Percentiles rank a stretch among this genome's conserved stretches.
Conservation (phyloP, 2,797 vertebrate genomes). For the Acipenser oxyrinchus region DNA sequence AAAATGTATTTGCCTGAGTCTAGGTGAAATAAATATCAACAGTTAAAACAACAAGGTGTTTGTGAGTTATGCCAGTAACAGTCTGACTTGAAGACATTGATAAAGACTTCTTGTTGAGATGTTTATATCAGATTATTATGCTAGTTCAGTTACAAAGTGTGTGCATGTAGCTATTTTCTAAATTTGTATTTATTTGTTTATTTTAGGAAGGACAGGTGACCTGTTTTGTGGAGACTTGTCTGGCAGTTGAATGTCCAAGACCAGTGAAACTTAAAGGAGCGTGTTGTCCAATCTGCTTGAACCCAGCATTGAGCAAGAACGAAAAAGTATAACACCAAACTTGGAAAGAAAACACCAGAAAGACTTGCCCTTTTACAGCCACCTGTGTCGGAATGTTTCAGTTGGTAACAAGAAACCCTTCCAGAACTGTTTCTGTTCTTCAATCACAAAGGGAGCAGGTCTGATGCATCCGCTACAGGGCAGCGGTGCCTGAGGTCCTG, state of each 20-base stretch:
- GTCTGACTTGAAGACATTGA: too few species aligned
- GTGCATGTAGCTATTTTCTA: too few species aligned
- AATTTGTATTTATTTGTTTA: slow-evolving; percentile 6
- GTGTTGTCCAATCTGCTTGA: slow-evolving; percentile 79
- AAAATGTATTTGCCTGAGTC: too few species aligned
- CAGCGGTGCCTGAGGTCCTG: slow-evolving; percentile 3
- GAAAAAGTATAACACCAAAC: slow-evolving; percentile 45
- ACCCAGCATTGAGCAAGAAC: slow-evolving; percentile 30
- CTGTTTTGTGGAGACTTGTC: slow-evolving; percentile 86
- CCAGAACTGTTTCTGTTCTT: too few species aligned
- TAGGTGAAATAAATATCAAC: too few species aligned
- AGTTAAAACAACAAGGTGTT: too few species aligned
- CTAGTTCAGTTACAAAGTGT: too few species aligned
- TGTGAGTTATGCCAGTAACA: too few species aligned
- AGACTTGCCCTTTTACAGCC: slow-evolving; percentile 35
- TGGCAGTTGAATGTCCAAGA: slow-evolving; percentile 47
- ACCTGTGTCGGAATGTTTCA: slow-evolving; percentile 41
- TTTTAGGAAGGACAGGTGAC: slow-evolving; percentile 80
- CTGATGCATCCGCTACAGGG: slow-evolving; percentile 19
- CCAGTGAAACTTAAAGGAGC: slow-evolving; percentile 69
- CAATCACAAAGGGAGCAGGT: slow-evolving; percentile 4
- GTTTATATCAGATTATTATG: too few species aligned
- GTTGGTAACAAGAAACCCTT: slow-evolving; percentile 11
- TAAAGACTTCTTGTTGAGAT: too few species aligned
- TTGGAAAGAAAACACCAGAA: slow-evolving; percentile 21